Evolutionary conservation across 2,797 vertebrate species (phyloP).

Genomic region (Melopsittacus undulatus): DNA sequence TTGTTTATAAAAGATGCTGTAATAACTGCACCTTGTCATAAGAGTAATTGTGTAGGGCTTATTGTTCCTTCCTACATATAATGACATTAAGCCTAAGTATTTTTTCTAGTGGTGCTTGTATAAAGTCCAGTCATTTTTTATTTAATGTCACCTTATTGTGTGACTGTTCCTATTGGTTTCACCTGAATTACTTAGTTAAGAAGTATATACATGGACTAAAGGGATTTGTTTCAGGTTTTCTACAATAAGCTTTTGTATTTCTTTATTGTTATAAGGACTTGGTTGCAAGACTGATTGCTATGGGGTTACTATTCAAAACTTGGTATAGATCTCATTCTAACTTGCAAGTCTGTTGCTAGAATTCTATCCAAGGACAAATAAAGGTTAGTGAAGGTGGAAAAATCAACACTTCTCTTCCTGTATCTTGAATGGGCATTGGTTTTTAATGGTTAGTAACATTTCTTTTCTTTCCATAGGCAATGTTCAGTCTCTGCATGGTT

Average conservation of each 20-base stretch:
- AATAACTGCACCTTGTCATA: not conserved
- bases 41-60: not conserved
- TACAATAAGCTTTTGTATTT: not conserved
- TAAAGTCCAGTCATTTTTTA: not conserved
- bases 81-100: not conserved
- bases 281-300: not conserved
- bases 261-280: not conserved
- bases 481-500: constrained; percentile 99
- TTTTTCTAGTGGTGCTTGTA: not conserved
- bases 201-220: not conserved
- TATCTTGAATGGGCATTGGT: not conserved
- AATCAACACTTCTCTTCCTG: not conserved
- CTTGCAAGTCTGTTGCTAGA: not conserved
- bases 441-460: not conserved
- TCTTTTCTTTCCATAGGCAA: constrained; percentile 82
- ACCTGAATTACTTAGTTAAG: not conserved
- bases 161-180: not conserved
- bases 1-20: not conserved
- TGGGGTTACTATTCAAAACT: not conserved
- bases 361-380: not conserved
- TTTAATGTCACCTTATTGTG: not conserved
- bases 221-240: not conserved
- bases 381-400: not conserved
- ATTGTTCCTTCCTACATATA: not conserved
- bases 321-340: not conserved